These are phyloP conservation scores for Pachyramphus minor DNA, from an alignment of 2,113 vertebrate species.

Conservation along the genomic window DNA sequence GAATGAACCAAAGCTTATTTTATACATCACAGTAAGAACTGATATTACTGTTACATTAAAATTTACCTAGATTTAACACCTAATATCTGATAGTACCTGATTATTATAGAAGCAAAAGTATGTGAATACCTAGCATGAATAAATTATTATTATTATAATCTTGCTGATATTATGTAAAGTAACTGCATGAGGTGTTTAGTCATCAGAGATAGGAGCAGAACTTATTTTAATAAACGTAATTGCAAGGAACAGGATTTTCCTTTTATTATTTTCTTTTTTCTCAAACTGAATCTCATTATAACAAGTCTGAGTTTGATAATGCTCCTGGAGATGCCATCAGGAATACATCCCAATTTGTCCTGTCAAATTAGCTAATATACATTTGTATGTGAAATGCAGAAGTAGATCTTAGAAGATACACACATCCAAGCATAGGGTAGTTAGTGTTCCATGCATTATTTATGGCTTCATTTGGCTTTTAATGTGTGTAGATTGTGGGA, in stretches of 20 bases:
- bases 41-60: background rate
- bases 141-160: background rate
- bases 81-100: background rate
- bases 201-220: background rate
- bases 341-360: background rate
- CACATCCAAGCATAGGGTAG: background rate
- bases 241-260: background rate
- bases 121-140: background rate
- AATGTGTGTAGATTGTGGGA: background rate
- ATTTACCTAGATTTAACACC: background rate
- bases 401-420: background rate
- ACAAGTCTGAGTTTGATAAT: background rate
- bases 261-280: background rate
- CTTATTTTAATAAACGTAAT: background rate
- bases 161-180: background rate
- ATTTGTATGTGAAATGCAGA: slow-evolving; percentile 9
- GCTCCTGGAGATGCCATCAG: background rate
- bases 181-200: background rate
- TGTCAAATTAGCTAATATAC: background rate
- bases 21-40: background rate
- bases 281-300: background rate
- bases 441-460: slow-evolving; percentile 1
- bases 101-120: background rate
- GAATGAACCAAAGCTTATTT: background rate
- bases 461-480: slow-evolving; percentile 32